Evolutionary conservation across 2,113 vertebrate genomes (phyloP), one percentile per base, ranked within the genome.

Genomic region (Xenopus borealis): DNA sequence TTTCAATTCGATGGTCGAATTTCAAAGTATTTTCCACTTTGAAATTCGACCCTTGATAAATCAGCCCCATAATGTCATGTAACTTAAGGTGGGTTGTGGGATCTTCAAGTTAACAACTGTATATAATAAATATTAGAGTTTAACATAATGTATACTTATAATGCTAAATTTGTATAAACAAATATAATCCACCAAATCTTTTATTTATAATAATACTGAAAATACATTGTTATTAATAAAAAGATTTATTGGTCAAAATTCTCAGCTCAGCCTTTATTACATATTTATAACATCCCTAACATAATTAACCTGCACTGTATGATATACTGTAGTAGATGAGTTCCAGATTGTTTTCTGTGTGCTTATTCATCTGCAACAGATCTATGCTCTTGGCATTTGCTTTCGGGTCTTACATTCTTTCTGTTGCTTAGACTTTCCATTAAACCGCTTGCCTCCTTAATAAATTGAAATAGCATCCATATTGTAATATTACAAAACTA

Each of bases 271-370:
- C 18, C 27, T 30, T 68, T 18, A 20, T 61, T 62, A 63, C 66
- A 52, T 61, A 65, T 62, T 62, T 61, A 59, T 20, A 53, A 68
- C 62, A 63, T 69, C 30, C 45, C 62, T 69, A 69, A 69, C 66
- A n/a, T 44, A 50, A 69, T 75, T 62, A 75, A 12, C 46, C 50
- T 53, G 30, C 55, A 27, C 20, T 59, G 20, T 62, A 69, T 62
- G 23, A 62, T 52, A 53, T 45, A n/a, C n/a, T n/a, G n/a, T n/a
- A 52, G 45, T 23, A 75, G 72, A 75, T 75, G 23, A 62, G 20
- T 62, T 75, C 57, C 72, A 75, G 65, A 67, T 67, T 67, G 65
- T 23, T 27, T 27, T 27, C 23, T 27, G 23, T 27, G 23, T 27
- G 23, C 23, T 47, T 69, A 62, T 58, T 58, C 58, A 69, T 75